These are phyloP conservation scores for Gibbula magus DNA, from an alignment of 2,888 invertebrate genomes.

Conservation along the genomic window DNA sequence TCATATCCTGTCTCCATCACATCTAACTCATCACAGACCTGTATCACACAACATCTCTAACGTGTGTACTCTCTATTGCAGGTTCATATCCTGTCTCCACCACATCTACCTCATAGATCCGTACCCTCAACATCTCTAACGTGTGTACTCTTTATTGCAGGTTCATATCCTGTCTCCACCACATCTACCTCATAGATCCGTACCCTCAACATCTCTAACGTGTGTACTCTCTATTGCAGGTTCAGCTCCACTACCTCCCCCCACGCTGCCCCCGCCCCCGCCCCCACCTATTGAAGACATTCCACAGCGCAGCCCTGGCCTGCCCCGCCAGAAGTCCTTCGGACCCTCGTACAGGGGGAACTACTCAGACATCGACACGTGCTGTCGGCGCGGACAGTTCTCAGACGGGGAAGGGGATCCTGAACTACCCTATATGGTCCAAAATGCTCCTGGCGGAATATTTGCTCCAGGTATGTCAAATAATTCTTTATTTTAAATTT, in stretches of 20 bases:
- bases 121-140: too few relatives aligned
- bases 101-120: too few relatives aligned
- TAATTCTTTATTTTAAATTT: not conserved
- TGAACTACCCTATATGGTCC: slow-evolving; percentile 68
- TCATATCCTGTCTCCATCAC: too few relatives aligned
- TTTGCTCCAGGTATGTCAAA: slow-evolving; percentile 36
- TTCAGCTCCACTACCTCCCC: slow-evolving; percentile 64
- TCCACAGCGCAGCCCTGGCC: slow-evolving; percentile 64
- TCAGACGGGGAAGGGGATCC: slow-evolving; percentile 65
- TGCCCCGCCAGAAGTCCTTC: slow-evolving; percentile 61
- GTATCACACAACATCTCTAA: not conserved
- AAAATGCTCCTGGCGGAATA: slow-evolving; percentile 43
- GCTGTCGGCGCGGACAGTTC: slow-evolving; percentile 46
- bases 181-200: too few relatives aligned
- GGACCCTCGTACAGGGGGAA: slow-evolving; percentile 67
- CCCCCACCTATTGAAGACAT: slow-evolving; percentile 72
- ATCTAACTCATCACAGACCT: too few relatives aligned
- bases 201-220: not conserved
- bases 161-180: too few relatives aligned
- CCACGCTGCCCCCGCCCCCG: slow-evolving; percentile 64
- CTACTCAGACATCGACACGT: slow-evolving; percentile 63
- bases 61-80: slow-evolving; percentile 41
- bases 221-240: slow-evolving; percentile 49
- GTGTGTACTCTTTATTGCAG: too few relatives aligned
- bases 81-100: slow-evolving; percentile 45